A percentile compares a stretch with the other conserved stretches of the same genome.
phyloP scores from a whole-genome alignment of 2,888 invertebrate species.

The Pomacea canaliculata region DNA sequence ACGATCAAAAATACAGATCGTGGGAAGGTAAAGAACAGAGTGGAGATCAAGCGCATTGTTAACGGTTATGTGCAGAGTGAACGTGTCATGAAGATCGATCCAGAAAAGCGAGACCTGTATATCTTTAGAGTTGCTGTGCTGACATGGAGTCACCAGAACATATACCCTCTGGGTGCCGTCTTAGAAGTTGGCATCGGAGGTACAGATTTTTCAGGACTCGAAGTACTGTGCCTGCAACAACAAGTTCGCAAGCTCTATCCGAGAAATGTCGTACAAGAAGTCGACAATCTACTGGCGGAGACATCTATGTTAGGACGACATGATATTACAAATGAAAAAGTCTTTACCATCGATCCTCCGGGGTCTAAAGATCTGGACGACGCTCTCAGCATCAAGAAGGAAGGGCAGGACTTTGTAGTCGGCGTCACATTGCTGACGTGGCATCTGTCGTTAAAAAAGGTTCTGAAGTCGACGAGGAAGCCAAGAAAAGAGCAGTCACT shows the following conservation, averaged over 20 bases:
- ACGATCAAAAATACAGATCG: constrained; percentile 3
- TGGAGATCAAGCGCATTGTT: constrained; percentile 33
- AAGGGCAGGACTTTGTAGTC: constrained; percentile 31
- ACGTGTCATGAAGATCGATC: constrained; percentile 21
- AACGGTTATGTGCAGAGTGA: constrained; percentile 27
- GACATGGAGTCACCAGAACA: constrained; percentile 36
- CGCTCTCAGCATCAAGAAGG: constrained; percentile 40
- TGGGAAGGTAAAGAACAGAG: constrained; percentile 4
- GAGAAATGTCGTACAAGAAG: constrained; percentile 1
- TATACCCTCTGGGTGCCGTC: constrained; percentile 47
- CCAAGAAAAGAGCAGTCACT: constrained; percentile 37
- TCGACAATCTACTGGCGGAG: neutral
- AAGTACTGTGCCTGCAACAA: constrained; percentile 18
- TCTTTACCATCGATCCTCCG: constrained; percentile 50
- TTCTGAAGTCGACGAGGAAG: constrained; percentile 42
- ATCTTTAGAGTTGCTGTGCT: constrained; percentile 46
- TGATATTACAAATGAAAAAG: constrained; percentile 34
- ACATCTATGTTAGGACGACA: neutral
- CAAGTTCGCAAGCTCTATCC: constrained; percentile 6
- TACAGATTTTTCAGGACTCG: constrained; percentile 10
- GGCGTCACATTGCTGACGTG: constrained; percentile 55
- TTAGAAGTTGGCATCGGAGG: constrained; percentile 36
- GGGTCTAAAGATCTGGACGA: constrained; percentile 46
- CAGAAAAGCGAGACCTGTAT: constrained; percentile 38
- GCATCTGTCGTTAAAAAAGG: constrained; percentile 36